Percentiles rank a stretch among this genome's conserved stretches.
phyloP scores from a whole-genome alignment of 2,888 invertebrate species.

The Leucophora obtusa region DNA sequence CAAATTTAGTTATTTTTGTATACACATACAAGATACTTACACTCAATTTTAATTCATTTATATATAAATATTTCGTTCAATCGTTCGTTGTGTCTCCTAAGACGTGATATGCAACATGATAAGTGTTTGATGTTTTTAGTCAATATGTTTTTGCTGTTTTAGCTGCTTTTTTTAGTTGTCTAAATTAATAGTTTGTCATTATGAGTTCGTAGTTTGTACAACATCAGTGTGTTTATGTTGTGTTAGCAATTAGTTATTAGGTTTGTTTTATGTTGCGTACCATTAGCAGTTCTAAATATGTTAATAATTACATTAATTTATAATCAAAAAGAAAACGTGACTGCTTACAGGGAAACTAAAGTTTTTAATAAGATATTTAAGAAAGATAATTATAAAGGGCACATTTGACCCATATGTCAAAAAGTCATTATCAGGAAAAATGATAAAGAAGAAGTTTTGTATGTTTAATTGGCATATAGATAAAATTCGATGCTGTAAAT shows the following conservation, averaged over 20 bases:
- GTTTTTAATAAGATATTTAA: not conserved
- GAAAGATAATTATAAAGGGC: not conserved
- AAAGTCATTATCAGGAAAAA: too few relatives aligned
- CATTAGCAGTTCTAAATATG: slow-evolving; percentile 39
- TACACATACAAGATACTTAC: not conserved
- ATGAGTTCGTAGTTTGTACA: slow-evolving; percentile 11
- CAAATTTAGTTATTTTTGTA: slow-evolving; percentile 25
- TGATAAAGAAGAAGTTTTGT: too few relatives aligned
- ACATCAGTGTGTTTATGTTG: not conserved
- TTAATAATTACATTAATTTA: slow-evolving; percentile 35
- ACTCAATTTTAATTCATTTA: slow-evolving; percentile 1
- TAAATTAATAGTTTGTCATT: slow-evolving; percentile 51
- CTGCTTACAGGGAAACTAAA: not conserved
- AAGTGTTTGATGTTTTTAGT: slow-evolving; percentile 48
- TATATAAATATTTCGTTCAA: not conserved
- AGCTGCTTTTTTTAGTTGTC: not conserved
- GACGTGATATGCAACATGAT: slow-evolving; percentile 54
- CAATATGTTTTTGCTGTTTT: not conserved
- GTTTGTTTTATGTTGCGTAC: slow-evolving; percentile 5
- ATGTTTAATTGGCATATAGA: too few relatives aligned
- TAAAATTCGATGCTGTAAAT: too few relatives aligned
- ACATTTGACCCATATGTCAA: too few relatives aligned
- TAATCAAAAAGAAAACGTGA: not conserved
- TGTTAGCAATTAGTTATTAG: slow-evolving; percentile 36
- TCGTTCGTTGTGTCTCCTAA: slow-evolving; percentile 11